Evolutionary conservation across 23 tunicate genomes (phyloP), one percentile per base, ranked within the genome.

Genomic region (Styela clava): DNA sequence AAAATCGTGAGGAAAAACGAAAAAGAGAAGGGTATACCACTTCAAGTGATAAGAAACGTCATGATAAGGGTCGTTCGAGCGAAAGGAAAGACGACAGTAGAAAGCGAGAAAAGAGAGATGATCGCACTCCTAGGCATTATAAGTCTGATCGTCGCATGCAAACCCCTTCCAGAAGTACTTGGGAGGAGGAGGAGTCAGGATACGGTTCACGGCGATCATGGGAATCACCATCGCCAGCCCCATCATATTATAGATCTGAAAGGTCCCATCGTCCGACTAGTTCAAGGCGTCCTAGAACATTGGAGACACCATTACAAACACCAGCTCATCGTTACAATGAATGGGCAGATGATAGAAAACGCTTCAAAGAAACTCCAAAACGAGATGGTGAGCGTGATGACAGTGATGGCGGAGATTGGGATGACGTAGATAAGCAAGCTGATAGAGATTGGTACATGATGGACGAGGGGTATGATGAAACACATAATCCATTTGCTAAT

Each of bases 391-490:
- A 61, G 35, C 61, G 91, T 28, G 78, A 61, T 79, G 79, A 36
- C 31, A 72, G 74, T 19, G 82, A 85, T 21, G 36, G 51, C 16
- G 78, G 79, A 23, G 78, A 62, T 33, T 91, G 92, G 93, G 99
- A 96, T 76, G 99, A 91, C 62, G 84, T 85, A 21, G 91, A 96
- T 76, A 70, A 84, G 52, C 86, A 84, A 84, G 99, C 94, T 24
- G 99, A 96, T 78, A 44, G 99, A 61, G 99, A 96, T 78, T 96
- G 99, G 99, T 96, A 96, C 83, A 96, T 88, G 89, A 35, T 96
- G 90, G 99, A 96, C 62, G 99, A 96, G 71, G 99, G 99, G 18
- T 89, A 89, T 44, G 99, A 95, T 73, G 97, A 93, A 61, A 65
- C 82, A n/a, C 74, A 88, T 83, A 93, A 93, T 84, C 98, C 98